Conservation (phyloP, 1,140 invertebrate genomes). For the Archivesica marissinica region DNA sequence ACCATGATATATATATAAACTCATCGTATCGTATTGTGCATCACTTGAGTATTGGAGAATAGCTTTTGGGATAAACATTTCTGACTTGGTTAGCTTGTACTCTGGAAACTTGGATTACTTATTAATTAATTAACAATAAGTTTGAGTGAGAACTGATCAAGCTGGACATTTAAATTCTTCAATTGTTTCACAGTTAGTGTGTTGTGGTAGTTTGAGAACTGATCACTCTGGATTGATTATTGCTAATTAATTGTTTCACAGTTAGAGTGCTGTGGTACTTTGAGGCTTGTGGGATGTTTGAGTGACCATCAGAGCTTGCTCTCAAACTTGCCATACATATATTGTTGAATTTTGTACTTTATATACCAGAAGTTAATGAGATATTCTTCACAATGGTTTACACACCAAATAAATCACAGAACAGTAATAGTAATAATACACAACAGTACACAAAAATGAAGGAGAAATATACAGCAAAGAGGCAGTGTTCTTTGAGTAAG, state of each 20-base stretch:
- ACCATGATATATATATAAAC: conserved; percentile 17
- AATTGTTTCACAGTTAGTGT: neutral
- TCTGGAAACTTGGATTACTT: neutral
- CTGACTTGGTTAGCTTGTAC: too few species aligned
- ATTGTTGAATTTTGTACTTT: neutral
- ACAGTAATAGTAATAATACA: neutral
- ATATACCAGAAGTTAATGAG: neutral
- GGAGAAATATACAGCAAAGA: conserved; percentile 14
- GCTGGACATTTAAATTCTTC: too few species aligned
- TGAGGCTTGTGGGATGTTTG: neutral
- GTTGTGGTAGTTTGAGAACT: neutral
- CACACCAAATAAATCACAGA: conserved; percentile 19
- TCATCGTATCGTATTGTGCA: neutral
- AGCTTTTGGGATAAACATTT: too few species aligned
- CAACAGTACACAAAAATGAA: conserved; percentile 14
- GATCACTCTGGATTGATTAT: too few species aligned
- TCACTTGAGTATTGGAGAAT: too few species aligned
- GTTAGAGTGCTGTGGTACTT: neutral
- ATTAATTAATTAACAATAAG: neutral
- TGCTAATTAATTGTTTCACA: neutral
- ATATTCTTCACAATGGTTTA: neutral
- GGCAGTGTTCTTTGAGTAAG: neutral
- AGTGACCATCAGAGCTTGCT: conserved; percentile 3
- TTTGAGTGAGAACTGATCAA: neutral
- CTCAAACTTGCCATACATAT: neutral